Conservation (phyloP, 2,797 vertebrate genomes). For the Avahi laniger region DNA sequence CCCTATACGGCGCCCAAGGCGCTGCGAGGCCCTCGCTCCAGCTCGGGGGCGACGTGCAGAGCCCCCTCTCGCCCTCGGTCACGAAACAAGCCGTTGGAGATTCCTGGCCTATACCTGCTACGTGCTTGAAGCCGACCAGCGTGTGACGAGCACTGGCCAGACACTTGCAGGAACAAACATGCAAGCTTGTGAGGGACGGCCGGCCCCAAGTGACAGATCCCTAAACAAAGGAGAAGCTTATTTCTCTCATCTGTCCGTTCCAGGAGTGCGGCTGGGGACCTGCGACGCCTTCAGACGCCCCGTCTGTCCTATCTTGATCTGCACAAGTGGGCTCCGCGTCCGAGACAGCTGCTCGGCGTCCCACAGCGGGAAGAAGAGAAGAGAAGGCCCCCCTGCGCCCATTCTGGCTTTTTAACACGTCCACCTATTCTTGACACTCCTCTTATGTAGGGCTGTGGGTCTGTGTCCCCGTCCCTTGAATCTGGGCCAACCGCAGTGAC, state of each 20-base stretch:
- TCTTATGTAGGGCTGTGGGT: not conserved
- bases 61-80: not conserved
- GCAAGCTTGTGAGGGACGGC: not conserved
- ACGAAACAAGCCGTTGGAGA: not conserved
- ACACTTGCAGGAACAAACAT: accelerated
- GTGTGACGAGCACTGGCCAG: not conserved
- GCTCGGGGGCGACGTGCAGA: not conserved
- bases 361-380: no score
- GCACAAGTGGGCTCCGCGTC: accelerated
- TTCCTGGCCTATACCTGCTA: accelerated
- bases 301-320: not conserved
- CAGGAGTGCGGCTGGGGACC: not conserved
- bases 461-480: not conserved
- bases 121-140: not conserved
- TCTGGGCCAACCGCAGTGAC: not conserved
- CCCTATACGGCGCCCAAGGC: accelerated
- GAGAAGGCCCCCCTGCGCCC: accelerated
- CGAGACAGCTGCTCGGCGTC: accelerated
- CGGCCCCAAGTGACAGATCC: no score
- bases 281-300: accelerated
- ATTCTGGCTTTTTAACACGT: not conserved
- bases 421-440: accelerated
- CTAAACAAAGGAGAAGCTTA: accelerated
- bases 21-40: accelerated
- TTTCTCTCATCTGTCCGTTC: no score